Evolutionary conservation across 1,140 invertebrate species (phyloP).

Genomic region (Delia radicum): DNA sequence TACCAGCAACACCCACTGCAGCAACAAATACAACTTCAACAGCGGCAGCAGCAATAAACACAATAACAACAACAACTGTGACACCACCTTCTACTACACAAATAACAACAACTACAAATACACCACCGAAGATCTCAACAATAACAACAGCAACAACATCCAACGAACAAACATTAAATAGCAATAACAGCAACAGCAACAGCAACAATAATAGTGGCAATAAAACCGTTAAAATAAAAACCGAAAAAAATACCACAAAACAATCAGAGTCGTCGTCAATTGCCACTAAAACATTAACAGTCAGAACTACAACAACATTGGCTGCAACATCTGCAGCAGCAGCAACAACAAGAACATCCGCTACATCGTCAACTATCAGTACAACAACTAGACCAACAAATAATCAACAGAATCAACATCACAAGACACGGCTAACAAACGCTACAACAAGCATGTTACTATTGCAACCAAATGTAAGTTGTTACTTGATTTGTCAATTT

Average conservation of each 20-base stretch:
- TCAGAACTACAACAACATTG: not conserved
- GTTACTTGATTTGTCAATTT: not conserved
- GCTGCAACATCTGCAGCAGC: constrained; percentile 21
- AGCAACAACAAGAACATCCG: constrained; percentile 24
- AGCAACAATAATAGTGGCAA: constrained; percentile 7
- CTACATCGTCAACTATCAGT: not conserved
- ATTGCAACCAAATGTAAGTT: constrained; percentile 55
- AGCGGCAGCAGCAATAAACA: not conserved
- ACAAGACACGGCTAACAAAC: constrained; percentile 38
- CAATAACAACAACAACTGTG: not conserved
- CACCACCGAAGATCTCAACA: constrained; percentile 21
- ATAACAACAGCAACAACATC: not conserved
- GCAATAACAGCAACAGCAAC: no score
- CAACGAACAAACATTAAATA: no score
- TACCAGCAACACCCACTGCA: not conserved
- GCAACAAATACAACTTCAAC: no score
- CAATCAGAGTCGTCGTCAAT: constrained; percentile 13
- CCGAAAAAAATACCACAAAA: constrained; percentile 23
- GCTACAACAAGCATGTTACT: constrained; percentile 55
- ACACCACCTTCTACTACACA: not conserved
- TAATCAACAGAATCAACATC: not conserved
- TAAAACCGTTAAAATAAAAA: not conserved
- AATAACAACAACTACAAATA: constrained; percentile 1
- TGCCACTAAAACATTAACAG: not conserved
- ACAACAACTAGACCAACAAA: constrained; percentile 4